Evolutionary conservation across 2,797 vertebrate species (phyloP).

Genomic region (Danionella dracula): DNA sequence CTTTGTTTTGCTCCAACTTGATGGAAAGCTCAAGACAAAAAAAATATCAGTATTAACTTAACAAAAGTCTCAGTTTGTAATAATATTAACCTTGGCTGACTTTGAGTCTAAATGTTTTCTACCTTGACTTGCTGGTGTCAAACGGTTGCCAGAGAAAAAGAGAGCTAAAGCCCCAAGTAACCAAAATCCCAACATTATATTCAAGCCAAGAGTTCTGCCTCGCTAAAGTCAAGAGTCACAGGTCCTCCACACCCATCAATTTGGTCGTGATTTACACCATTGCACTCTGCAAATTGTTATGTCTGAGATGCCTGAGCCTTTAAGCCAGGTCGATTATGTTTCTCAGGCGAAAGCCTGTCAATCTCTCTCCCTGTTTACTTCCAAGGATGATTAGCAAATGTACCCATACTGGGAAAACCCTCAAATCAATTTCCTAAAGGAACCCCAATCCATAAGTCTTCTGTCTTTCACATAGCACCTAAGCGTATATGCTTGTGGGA

Average conservation of each 20-base stretch:
- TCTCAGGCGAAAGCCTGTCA: slow-evolving; percentile 56
- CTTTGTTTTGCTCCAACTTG: too few species aligned
- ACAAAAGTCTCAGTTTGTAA: background rate
- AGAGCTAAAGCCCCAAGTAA: slow-evolving; percentile 4
- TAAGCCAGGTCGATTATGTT: slow-evolving; percentile 61
- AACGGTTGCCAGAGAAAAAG: slow-evolving; percentile 25
- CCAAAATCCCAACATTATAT: slow-evolving; percentile 47
- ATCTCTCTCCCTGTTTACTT: slow-evolving; percentile 57
- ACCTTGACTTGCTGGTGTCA: background rate
- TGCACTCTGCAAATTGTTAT: slow-evolving; percentile 59
- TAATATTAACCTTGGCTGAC: background rate
- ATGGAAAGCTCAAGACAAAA: too few species aligned
- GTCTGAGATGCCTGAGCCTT: slow-evolving; percentile 55
- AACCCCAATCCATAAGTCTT: slow-evolving; percentile 38
- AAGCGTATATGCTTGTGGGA: slow-evolving; percentile 1
- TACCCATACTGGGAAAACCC: slow-evolving; percentile 6
- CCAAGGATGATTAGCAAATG: slow-evolving; percentile 52
- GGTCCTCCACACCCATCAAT: slow-evolving; percentile 37
- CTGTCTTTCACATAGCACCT: slow-evolving; percentile 17
- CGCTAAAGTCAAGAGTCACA: slow-evolving; percentile 35
- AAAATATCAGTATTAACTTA: too few species aligned
- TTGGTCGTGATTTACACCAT: slow-evolving; percentile 61
- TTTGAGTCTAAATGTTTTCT: background rate
- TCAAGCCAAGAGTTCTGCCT: slow-evolving; percentile 22
- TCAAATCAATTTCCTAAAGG: slow-evolving; percentile 50